Percentiles rank a stretch among this genome's conserved stretches.
phyloP scores from a whole-genome alignment of 64 coral and sea anemone genomes.

The Actinia equina region DNA sequence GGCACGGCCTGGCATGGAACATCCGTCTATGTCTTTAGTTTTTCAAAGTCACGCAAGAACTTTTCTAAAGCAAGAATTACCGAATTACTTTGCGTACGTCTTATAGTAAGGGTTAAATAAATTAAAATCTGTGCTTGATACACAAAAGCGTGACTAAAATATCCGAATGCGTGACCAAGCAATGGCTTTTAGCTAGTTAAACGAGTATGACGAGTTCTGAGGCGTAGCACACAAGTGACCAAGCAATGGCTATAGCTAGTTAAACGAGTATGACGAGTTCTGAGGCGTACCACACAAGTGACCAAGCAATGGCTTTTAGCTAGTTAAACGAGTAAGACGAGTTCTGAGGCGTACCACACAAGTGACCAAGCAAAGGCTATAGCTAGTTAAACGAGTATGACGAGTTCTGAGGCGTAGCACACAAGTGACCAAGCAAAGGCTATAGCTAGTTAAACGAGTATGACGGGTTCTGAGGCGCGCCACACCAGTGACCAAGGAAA shows the following conservation, averaged over 20 bases:
- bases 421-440: too few relatives aligned
- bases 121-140: neutral
- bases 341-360: too few relatives aligned
- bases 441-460: slow-evolving; percentile 71
- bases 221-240: slow-evolving; percentile 49
- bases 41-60: neutral
- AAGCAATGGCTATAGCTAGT: neutral
- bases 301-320: too few relatives aligned
- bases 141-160: neutral
- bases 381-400: neutral
- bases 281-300: slow-evolving; percentile 97
- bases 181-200: slow-evolving; percentile 46
- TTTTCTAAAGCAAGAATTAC: neutral
- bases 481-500: slow-evolving; percentile 95
- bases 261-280: slow-evolving; percentile 97
- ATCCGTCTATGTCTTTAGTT: neutral
- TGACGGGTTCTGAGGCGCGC: slow-evolving; percentile 96
- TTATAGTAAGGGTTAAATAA: neutral
- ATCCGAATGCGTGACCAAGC: neutral
- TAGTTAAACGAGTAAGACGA: too few relatives aligned
- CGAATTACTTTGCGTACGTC: neutral
- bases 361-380: too few relatives aligned
- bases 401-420: too few relatives aligned
- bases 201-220: slow-evolving; percentile 96
- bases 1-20: neutral